A percentile compares a stretch with the other conserved stretches of the same genome.
phyloP scores from a whole-genome alignment of 2,113 vertebrate genomes.

The Thalassoma bifasciatum region DNA sequence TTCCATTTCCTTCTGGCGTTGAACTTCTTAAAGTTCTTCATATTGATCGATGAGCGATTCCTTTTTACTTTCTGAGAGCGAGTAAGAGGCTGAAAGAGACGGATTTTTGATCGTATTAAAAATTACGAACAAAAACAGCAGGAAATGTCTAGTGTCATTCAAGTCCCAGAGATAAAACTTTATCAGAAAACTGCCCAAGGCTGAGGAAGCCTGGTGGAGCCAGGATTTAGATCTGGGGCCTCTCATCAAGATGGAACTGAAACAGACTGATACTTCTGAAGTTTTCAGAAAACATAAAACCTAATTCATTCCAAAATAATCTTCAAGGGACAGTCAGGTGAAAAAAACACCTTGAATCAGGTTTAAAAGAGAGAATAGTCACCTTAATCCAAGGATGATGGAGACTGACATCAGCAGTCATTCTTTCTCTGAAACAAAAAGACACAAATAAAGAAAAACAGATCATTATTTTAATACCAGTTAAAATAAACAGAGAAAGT shows the following conservation, averaged over 20 bases:
- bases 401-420: conserved; percentile 82
- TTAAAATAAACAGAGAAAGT: too few relatives aligned
- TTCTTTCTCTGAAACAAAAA: conserved; percentile 71
- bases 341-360: background rate
- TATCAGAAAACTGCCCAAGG: too few relatives aligned
- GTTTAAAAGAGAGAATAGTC: background rate
- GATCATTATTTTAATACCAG: too few relatives aligned
- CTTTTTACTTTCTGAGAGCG: conserved; percentile 76
- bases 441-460: background rate
- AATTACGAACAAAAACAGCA: background rate
- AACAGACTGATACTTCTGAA: too few relatives aligned
- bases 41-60: conserved; percentile 86
- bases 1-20: conserved; percentile 86
- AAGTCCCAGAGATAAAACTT: too few relatives aligned
- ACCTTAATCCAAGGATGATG: conserved; percentile 88
- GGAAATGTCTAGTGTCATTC: too few relatives aligned
- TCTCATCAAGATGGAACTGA: too few relatives aligned
- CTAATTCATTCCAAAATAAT: too few relatives aligned
- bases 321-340: background rate
- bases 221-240: too few relatives aligned
- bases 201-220: too few relatives aligned
- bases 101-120: background rate
- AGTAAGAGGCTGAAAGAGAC: conserved; percentile 78
- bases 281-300: too few relatives aligned
- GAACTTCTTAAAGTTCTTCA: conserved; percentile 86